Evolutionary conservation across 2,113 vertebrate species (phyloP).

Genomic region (Centropristis striata): DNA sequence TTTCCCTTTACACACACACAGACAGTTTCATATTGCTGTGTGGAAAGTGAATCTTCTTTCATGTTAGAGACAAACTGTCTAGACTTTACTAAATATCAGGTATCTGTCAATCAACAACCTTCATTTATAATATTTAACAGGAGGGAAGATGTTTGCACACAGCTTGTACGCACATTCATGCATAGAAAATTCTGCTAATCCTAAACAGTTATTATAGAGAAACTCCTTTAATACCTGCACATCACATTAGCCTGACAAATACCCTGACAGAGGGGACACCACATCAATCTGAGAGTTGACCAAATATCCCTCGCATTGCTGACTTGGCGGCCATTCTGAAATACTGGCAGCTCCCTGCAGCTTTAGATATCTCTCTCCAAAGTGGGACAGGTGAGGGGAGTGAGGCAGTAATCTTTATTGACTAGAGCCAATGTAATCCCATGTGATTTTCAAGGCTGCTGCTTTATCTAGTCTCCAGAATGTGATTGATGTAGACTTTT

Average conservation of each 20-base stretch:
- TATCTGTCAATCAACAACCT: constrained; percentile 3
- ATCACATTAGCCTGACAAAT: constrained; percentile 48
- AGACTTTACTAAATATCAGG: neutral
- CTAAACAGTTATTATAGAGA: constrained; percentile 27
- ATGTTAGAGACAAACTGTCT: neutral
- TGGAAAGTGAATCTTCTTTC: neutral
- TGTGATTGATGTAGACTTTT: constrained; percentile 53
- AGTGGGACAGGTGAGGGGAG: constrained; percentile 55
- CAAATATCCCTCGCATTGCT: constrained; percentile 35
- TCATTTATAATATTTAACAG: neutral
- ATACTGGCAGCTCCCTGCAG: constrained; percentile 46
- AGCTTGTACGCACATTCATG: neutral
- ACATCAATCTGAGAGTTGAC: constrained; percentile 47
- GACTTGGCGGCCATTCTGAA: constrained; percentile 41
- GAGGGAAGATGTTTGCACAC: neutral
- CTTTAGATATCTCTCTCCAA: constrained; percentile 51
- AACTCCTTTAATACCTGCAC: constrained; percentile 29
- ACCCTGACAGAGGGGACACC: constrained; percentile 6
- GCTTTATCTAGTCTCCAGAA: constrained; percentile 49
- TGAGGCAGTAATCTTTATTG: constrained; percentile 69
- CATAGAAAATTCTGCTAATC: constrained; percentile 15
- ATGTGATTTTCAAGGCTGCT: constrained; percentile 41
- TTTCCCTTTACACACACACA: neutral
- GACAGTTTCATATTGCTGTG: neutral
- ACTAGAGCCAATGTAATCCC: constrained; percentile 63